Percentiles rank a stretch among this genome's conserved stretches.
phyloP scores from a whole-genome alignment of 2,888 invertebrate genomes.

The Chrysolina oricalcia region DNA sequence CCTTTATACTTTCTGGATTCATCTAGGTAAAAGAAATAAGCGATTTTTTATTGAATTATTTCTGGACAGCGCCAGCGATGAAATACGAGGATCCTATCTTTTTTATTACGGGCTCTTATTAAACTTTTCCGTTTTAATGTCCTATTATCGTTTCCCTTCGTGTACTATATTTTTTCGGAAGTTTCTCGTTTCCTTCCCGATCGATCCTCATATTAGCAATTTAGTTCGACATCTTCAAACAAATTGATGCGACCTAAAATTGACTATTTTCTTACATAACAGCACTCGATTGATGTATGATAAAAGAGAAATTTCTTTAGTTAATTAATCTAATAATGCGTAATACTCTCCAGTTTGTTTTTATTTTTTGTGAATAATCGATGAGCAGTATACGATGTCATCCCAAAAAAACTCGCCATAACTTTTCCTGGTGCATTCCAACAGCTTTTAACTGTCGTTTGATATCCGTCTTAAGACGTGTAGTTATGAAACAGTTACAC shows the following conservation, averaged over 20 bases:
- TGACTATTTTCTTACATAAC: neutral
- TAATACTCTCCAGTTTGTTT: too few relatives aligned
- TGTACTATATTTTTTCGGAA: constrained; percentile 16
- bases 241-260: neutral
- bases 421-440: too few relatives aligned
- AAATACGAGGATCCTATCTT: constrained; percentile 13
- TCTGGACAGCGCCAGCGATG: constrained; percentile 12
- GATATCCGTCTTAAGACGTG: too few relatives aligned
- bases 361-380: too few relatives aligned
- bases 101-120: constrained; percentile 8
- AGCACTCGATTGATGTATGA: neutral
- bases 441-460: too few relatives aligned
- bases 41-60: constrained; percentile 17
- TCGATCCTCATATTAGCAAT: constrained; percentile 5
- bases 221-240: neutral
- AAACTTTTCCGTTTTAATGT: constrained; percentile 17
- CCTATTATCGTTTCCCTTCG: constrained; percentile 9
- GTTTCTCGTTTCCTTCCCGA: neutral
- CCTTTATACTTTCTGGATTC: neutral
- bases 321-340: too few relatives aligned
- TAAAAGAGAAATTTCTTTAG: too few relatives aligned
- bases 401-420: too few relatives aligned
- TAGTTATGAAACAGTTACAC: too few relatives aligned
- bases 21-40: constrained; percentile 8
- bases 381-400: too few relatives aligned